Percentiles rank a stretch among this genome's conserved stretches.
phyloP scores from a whole-genome alignment of 2,888 invertebrate genomes.

The Andrena haemorrhoa region DNA sequence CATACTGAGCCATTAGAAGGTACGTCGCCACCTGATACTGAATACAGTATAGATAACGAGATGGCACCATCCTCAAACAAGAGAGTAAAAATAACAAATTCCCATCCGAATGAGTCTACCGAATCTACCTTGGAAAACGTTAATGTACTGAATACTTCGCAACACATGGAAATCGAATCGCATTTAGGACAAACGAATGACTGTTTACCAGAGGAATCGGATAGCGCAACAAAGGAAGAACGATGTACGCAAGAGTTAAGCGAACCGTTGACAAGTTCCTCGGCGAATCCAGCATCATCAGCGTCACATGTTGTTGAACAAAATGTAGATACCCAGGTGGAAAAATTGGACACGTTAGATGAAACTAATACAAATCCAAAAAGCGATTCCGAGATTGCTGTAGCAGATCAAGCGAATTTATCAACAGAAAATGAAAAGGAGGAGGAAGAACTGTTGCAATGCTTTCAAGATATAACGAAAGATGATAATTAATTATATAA shows the following conservation, averaged over 20 bases:
- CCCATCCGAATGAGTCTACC: background rate
- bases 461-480: slow-evolving; percentile 51
- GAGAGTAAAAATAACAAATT: slow-evolving; percentile 25
- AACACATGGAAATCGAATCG: background rate
- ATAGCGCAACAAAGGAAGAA: background rate
- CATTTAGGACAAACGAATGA: background rate
- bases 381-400: background rate
- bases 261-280: background rate
- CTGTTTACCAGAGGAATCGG: background rate
- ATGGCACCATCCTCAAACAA: slow-evolving; percentile 7
- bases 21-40: background rate
- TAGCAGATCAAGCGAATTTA: background rate
- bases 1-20: background rate
- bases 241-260: background rate
- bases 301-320: background rate
- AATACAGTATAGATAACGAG: slow-evolving; percentile 14
- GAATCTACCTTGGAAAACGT: background rate
- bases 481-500: slow-evolving; percentile 21
- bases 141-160: background rate
- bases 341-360: slow-evolving; percentile 13
- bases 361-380: background rate
- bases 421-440: background rate
- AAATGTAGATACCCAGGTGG: background rate
- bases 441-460: slow-evolving; percentile 46
- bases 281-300: background rate